phyloP scores from a whole-genome alignment of 2,113 vertebrate species.

The Hemicordylus capensis region DNA sequence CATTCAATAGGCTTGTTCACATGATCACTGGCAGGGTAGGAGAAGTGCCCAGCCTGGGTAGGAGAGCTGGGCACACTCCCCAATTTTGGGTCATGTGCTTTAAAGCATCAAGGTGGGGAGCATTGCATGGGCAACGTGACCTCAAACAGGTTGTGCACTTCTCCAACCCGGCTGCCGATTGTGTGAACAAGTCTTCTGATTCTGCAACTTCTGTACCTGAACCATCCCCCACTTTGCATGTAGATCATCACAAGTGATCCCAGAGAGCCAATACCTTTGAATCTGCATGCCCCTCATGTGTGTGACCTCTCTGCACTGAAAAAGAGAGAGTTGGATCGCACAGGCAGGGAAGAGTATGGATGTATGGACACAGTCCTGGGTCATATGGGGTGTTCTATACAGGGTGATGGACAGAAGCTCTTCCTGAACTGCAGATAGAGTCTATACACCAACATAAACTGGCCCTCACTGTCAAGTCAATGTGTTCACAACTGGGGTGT shows the following conservation, averaged over 20 bases:
- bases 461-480: background rate
- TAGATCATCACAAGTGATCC: background rate
- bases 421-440: background rate
- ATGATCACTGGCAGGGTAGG: too few species aligned
- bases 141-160: too few species aligned
- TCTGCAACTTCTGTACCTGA: background rate
- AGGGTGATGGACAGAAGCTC: background rate
- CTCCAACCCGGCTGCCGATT: too few species aligned
- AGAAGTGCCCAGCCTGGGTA: too few species aligned
- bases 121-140: too few species aligned
- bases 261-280: background rate
- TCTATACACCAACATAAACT: background rate
- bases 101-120: too few species aligned
- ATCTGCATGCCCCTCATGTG: background rate
- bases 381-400: background rate
- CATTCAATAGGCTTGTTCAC: too few species aligned
- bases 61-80: too few species aligned
- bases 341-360: background rate
- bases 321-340: background rate
- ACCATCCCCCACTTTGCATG: background rate
- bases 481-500: background rate
- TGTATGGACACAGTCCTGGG: background rate
- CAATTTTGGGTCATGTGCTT: too few species aligned
- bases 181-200: too few species aligned
- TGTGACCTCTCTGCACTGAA: background rate